Conservation (phyloP, 1,140 invertebrate genomes). For the Asbolus verrucosus region DNA sequence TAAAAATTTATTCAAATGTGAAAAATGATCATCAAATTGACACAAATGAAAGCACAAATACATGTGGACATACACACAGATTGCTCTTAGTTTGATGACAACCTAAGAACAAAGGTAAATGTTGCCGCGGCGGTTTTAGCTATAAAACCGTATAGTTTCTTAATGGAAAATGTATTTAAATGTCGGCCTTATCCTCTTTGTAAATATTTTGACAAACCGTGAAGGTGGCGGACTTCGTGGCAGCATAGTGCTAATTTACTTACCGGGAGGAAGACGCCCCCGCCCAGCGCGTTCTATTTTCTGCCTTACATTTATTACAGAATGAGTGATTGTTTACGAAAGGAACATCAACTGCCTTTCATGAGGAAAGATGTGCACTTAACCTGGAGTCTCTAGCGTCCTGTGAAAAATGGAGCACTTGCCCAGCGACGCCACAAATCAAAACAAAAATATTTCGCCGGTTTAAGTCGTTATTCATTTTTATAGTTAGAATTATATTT, state of each 20-base stretch:
- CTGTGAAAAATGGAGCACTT: conserved; percentile 51
- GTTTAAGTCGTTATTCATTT: conserved; percentile 10
- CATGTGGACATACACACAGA: too few species aligned
- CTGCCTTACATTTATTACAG: conserved; percentile 51
- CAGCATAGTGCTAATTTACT: conserved; percentile 21
- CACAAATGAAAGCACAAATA: too few species aligned
- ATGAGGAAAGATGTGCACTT: conserved; percentile 53
- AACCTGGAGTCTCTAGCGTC: conserved; percentile 48
- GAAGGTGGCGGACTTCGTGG: conserved; percentile 25
- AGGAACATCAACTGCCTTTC: conserved; percentile 50
- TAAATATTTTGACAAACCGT: conserved; percentile 19
- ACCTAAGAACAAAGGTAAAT: too few species aligned
- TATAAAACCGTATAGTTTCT: conserved; percentile 10
- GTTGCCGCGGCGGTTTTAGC: too few species aligned
- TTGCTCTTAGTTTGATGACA: too few species aligned
- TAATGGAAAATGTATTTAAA: conserved; percentile 4
- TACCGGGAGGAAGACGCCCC: background rate
- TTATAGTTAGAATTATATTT: conserved; percentile 6
- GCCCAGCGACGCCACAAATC: conserved; percentile 50
- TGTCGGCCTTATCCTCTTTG: background rate
- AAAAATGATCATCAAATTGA: too few species aligned
- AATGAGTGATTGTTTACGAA: conserved; percentile 57
- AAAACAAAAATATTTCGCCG: conserved; percentile 46
- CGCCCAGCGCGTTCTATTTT: conserved; percentile 44
- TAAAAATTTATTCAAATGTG: too few species aligned